Base-by-base conservation (phyloP, 2,888 invertebrate species). In the Papilio protenor region DNA sequence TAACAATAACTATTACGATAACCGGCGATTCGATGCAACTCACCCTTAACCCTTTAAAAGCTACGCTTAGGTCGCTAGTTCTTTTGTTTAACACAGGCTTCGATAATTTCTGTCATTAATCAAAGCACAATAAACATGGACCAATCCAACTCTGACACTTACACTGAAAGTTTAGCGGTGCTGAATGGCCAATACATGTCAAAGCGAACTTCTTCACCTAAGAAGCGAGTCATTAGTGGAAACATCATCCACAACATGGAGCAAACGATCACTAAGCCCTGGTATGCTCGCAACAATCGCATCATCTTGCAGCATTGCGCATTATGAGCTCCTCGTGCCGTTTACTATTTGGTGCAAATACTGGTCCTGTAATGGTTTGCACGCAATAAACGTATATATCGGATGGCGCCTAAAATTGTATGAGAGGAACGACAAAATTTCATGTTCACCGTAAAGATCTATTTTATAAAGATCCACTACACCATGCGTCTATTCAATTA, bases 301-400 rank as follows among this genome's bases (percentile, higher is more conserved):
- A 10, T 64, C 64, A 64, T 64, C 64, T 3, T 40, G 64, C 64
- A 64, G 64, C 64, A 64, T 64, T 64, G 18, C 64, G 64, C 33
- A 64, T 8, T 2, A 64, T 64, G 2, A 64, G 40, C 10, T 64
- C 18, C 40, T 64, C 64, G 64, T 64, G 64, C 18, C 40, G 33
- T 64, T 40, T 64, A 64, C 40, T 64, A 40, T 18, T 64, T 0
- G 64, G 64, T 40, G 64, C 64, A 14, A 64, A 64, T 18, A 64
- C 64, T 11, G 64, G 64, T 10, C 64, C 64, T 64, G 64, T 64
- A 64, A 64, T 33, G 3, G 33, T 33, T 64, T 18, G 16, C 18
- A 16, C 33, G 16, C 18, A 16, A 6, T 27, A 27, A 61, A 61
- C 27, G 4, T 27, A 61, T n/a, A n/a, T n/a, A n/a, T n/a, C n/a